A percentile compares a stretch with the other conserved stretches of the same genome.
These are phyloP conservation scores for Orthonyx spaldingii DNA, from an alignment of 2,113 vertebrate species.

Conservation along the genomic window DNA sequence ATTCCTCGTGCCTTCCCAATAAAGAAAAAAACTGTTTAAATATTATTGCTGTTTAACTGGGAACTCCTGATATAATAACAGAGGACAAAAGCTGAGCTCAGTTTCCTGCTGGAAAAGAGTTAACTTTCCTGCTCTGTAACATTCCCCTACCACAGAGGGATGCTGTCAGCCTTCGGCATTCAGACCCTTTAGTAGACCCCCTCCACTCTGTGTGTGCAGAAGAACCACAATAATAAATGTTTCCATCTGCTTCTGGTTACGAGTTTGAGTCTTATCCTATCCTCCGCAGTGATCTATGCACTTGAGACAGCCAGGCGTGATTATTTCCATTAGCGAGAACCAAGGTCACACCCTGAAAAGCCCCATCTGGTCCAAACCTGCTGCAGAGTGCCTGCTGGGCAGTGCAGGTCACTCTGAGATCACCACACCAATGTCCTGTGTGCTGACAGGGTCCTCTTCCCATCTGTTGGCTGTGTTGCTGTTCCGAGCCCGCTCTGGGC, in stretches of 20 bases:
- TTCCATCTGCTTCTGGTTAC: conserved; percentile 39
- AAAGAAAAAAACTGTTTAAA: neutral
- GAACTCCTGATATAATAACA: neutral
- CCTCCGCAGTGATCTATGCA: neutral
- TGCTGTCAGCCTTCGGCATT: neutral
- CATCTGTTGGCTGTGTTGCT: neutral
- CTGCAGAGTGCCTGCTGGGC: neutral
- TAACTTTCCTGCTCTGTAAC: neutral
- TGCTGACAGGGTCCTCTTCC: neutral
- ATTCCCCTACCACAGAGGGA: neutral
- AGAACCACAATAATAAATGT: neutral
- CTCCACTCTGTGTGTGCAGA: neutral
- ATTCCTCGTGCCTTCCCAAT: neutral
- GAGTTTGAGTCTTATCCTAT: neutral
- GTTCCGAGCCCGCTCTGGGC: fast-evolving
- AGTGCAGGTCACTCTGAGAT: neutral
- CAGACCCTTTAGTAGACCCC: neutral
- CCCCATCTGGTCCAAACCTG: conserved; percentile 20
- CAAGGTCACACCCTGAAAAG: conserved; percentile 4
- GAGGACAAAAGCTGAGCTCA: neutral
- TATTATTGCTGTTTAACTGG: neutral
- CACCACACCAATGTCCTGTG: neutral
- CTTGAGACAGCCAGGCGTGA: neutral
- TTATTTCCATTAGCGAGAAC: conserved; percentile 5
- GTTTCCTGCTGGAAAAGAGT: neutral